phyloP scores from a whole-genome alignment of 2,888 invertebrate genomes.

The Drosophila merina region DNA sequence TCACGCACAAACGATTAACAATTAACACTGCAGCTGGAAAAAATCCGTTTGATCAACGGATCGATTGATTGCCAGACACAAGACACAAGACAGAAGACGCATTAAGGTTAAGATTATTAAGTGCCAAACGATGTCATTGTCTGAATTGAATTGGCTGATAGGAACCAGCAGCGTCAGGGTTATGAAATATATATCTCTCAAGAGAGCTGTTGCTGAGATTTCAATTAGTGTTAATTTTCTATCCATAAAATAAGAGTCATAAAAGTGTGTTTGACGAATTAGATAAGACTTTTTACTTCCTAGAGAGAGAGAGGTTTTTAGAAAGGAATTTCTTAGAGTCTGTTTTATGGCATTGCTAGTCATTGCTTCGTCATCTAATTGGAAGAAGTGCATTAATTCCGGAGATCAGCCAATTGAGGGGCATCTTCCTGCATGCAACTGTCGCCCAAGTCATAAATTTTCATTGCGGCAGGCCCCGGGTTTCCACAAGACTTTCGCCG shows the following conservation, averaged over 20 bases:
- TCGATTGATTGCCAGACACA: conserved; percentile 50
- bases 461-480: conserved; percentile 28
- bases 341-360: too few relatives aligned
- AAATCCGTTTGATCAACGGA: conserved; percentile 39
- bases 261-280: too few relatives aligned
- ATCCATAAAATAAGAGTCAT: too few relatives aligned
- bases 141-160: conserved; percentile 33
- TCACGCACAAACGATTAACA: conserved; percentile 30
- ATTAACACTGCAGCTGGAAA: conserved; percentile 32
- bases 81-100: conserved; percentile 7
- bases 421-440: conserved; percentile 27
- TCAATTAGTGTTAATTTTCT: too few relatives aligned
- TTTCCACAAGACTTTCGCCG: conserved; percentile 70
- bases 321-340: too few relatives aligned
- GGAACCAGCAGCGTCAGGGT: background rate
- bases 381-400: conserved; percentile 13
- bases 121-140: conserved; percentile 71
- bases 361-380: conserved; percentile 21
- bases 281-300: too few relatives aligned
- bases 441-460: conserved; percentile 41
- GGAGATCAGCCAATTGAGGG: conserved; percentile 7
- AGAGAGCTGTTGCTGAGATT: too few relatives aligned
- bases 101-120: conserved; percentile 69
- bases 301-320: too few relatives aligned
- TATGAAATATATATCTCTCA: conserved; percentile 3